These are phyloP conservation scores for Zosterops hypoxanthus DNA, from an alignment of 2,113 vertebrate genomes.

Conservation along the genomic window DNA sequence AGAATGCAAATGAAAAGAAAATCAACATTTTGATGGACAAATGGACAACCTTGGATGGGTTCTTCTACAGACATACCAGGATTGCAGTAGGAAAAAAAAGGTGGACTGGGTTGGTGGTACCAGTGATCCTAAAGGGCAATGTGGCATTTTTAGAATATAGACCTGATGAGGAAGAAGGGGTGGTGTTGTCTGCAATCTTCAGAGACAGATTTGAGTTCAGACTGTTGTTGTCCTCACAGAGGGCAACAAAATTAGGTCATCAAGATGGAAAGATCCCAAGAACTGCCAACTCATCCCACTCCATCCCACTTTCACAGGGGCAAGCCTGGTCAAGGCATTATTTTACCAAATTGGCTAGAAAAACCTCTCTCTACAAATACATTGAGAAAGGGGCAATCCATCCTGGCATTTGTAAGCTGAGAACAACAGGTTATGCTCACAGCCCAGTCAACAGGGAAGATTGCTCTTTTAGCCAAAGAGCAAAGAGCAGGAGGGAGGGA, in stretches of 20 bases:
- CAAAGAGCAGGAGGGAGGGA: not conserved
- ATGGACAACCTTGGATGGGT: not conserved
- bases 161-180: not conserved
- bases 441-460: not conserved
- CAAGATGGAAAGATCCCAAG: not conserved
- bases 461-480: not conserved
- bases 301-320: not conserved
- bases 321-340: not conserved
- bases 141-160: not conserved
- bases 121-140: not conserved
- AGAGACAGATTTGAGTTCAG: not conserved
- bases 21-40: not conserved
- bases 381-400: not conserved
- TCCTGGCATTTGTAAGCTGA: not conserved
- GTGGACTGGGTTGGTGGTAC: not conserved
- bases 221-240: not conserved
- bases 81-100: not conserved
- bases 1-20: not conserved
- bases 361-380: not conserved
- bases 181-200: not conserved
- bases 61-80: not conserved
- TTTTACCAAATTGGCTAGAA: not conserved
- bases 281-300: not conserved
- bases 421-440: accelerated
- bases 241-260: not conserved